Percentiles rank a stretch among this genome's conserved stretches.
Conservation (phyloP, 1,140 invertebrate species). For the Cyrtorhinus lividipennis region DNA sequence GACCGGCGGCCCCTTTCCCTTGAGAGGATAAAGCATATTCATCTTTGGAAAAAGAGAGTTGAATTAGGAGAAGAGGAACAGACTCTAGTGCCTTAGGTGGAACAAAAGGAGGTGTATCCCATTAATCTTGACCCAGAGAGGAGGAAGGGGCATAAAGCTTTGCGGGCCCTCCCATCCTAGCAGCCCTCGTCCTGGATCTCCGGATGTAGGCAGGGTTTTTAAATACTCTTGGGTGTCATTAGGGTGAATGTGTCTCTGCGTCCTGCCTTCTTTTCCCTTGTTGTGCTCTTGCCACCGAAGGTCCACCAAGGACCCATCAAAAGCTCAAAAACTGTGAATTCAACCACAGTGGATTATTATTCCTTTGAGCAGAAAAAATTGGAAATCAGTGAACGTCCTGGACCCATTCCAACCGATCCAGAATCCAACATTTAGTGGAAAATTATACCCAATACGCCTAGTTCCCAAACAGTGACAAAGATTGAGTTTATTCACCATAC, state of each 20-base stretch:
- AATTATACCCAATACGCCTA: too few relatives aligned
- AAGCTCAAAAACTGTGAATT: too few relatives aligned
- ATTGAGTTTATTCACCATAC: too few relatives aligned
- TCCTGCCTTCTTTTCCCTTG: background rate
- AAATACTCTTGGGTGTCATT: slow-evolving; percentile 6
- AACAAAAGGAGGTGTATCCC: slow-evolving; percentile 2
- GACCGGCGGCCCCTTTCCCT: background rate
- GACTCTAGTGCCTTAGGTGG: background rate
- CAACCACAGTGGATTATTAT: too few relatives aligned
- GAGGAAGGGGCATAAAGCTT: background rate
- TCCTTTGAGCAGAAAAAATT: too few relatives aligned
- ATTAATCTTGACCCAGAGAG: background rate
- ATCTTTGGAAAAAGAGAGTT: slow-evolving; percentile 5
- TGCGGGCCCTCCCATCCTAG: background rate
- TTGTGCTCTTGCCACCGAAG: background rate
- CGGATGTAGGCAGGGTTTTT: background rate
- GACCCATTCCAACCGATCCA: too few relatives aligned
- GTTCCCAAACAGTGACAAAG: too few relatives aligned
- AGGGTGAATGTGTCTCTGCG: background rate
- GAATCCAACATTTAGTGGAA: too few relatives aligned
- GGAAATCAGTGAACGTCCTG: too few relatives aligned
- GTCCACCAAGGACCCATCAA: too few relatives aligned
- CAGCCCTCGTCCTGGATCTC: background rate
- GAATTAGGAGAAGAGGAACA: background rate
- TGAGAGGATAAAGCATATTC: slow-evolving; percentile 7